Evolutionary conservation across 2,888 invertebrate genomes (phyloP).

Genomic region (Xestia xanthographa): DNA sequence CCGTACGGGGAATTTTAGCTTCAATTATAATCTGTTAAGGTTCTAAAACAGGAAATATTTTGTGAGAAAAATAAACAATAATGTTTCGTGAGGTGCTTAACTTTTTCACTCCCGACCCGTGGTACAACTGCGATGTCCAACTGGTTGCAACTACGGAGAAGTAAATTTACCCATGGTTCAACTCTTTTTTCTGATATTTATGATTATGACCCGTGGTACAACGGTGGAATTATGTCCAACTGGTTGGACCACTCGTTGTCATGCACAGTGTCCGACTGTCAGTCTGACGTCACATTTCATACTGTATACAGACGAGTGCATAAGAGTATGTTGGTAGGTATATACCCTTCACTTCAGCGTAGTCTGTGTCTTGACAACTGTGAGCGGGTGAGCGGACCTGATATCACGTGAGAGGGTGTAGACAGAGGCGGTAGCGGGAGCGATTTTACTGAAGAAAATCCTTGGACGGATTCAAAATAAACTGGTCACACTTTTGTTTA

Average conservation of each 20-base stretch:
- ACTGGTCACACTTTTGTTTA: background rate
- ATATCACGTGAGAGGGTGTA: background rate
- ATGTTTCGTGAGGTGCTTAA: background rate
- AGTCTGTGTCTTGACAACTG: constrained; percentile 15
- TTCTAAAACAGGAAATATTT: background rate
- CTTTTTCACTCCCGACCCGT: no score
- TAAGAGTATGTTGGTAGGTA: background rate
- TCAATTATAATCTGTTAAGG: no score
- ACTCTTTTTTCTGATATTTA: no score
- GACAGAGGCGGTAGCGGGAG: background rate
- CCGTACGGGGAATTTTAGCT: background rate
- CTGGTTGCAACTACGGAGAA: no score
- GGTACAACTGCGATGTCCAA: no score
- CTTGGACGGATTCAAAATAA: background rate
- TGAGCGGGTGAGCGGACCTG: constrained; percentile 3
- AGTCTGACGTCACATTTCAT: constrained; percentile 3
- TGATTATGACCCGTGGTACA: no score
- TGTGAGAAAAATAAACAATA: background rate
- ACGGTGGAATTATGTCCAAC: no score
- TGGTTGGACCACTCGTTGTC: no score
- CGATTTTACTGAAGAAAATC: background rate
- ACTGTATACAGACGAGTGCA: background rate
- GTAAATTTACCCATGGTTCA: no score
- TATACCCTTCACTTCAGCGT: background rate
- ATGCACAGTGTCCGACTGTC: background rate